A percentile compares a stretch with the other conserved stretches of the same genome.
These are phyloP conservation scores for Gallinago jamesoni DNA, from an alignment of 2,113 vertebrate genomes.

Conservation along the genomic window DNA sequence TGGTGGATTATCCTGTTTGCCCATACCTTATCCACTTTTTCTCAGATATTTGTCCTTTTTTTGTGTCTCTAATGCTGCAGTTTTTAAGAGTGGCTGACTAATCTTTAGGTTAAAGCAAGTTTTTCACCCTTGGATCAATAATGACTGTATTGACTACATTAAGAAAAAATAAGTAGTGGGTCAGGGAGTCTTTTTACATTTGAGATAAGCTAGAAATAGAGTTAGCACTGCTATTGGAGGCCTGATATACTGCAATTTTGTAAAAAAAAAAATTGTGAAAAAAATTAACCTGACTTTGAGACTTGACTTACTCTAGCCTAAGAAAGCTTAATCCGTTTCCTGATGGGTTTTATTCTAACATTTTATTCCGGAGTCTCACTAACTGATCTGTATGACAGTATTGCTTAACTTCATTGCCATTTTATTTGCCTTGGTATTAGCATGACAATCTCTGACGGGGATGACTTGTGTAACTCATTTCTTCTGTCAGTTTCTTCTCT, in stretches of 20 bases:
- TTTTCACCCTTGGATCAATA: conserved; percentile 19
- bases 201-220: not conserved
- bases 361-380: not conserved
- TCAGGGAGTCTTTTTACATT: not conserved
- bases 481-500: not conserved
- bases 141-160: not conserved
- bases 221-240: not conserved
- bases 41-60: not conserved
- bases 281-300: not conserved
- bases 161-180: not conserved
- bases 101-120: not conserved
- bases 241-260: not conserved
- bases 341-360: not conserved
- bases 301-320: not conserved
- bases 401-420: not conserved
- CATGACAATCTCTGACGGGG: not conserved
- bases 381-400: not conserved
- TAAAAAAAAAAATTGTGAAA: too few species aligned
- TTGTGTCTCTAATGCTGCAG: not conserved
- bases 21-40: not conserved
- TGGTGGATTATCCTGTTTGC: not conserved
- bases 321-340: not conserved
- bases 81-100: not conserved
- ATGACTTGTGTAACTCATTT: not conserved
- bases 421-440: not conserved